These are phyloP conservation scores for Leucoma salicis DNA, from an alignment of 2,888 invertebrate species.

Conservation along the genomic window DNA sequence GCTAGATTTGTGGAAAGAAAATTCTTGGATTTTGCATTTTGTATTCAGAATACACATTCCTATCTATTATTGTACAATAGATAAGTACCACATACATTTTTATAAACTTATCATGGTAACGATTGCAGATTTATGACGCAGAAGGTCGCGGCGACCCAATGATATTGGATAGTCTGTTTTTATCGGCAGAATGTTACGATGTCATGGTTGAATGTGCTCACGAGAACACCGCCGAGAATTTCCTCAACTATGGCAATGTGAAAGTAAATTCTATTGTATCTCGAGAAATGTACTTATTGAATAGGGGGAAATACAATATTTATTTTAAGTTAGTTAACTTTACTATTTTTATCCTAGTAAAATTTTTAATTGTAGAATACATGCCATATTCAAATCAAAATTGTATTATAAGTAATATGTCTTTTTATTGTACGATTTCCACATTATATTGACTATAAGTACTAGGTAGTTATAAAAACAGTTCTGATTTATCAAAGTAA, in stretches of 20 bases:
- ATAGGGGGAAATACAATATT: conserved; percentile 82
- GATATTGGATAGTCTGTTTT: conserved; percentile 58
- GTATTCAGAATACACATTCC: no score
- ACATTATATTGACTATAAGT: no score
- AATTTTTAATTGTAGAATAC: neutral
- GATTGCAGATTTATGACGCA: conserved; percentile 65
- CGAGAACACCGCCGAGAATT: conserved; percentile 64
- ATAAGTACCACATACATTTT: no score
- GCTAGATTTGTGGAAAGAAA: no score
- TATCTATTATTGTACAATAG: no score
- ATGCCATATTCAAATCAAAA: no score
- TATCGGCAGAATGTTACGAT: conserved; percentile 83
- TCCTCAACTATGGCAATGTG: conserved; percentile 80
- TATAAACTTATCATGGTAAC: no score
- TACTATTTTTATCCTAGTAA: neutral
- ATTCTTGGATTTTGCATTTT: no score
- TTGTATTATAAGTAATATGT: no score
- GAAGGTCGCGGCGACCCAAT: conserved; percentile 70
- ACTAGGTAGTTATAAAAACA: no score
- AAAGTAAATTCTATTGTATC: conserved; percentile 77
- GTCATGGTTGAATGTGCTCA: conserved; percentile 79
- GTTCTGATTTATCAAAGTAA: no score
- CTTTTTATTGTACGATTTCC: no score
- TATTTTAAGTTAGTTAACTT: conserved; percentile 69
- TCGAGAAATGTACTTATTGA: conserved; percentile 74